A percentile compares a stretch with the other conserved stretches of the same genome.
Conservation (phyloP, 2,113 vertebrate species). For the Onychostoma macrolepis region DNA sequence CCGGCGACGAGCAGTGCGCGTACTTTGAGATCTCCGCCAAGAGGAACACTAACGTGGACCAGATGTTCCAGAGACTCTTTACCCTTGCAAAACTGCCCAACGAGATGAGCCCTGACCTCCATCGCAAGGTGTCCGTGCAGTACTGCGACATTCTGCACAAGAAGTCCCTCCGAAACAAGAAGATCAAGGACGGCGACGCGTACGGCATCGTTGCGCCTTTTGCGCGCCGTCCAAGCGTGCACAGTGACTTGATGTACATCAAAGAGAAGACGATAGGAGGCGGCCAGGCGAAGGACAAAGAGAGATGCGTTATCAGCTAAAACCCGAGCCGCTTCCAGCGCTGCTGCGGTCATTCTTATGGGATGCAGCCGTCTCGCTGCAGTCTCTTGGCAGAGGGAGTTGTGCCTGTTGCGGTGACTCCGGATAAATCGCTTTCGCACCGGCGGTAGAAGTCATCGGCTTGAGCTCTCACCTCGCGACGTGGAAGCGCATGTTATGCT, state of each 20-base stretch:
- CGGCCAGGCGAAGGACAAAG: conserved; percentile 87
- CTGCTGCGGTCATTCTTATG: neutral
- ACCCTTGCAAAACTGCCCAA: conserved; percentile 92
- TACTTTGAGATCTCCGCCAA: conserved; percentile 98
- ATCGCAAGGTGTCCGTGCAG: conserved; percentile 92
- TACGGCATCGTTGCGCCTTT: conserved; percentile 93
- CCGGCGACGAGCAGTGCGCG: conserved; percentile 86
- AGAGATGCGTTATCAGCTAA: conserved; percentile 93
- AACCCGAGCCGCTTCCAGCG: no score
- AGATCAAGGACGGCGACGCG: conserved; percentile 86
- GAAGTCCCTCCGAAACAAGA: conserved; percentile 85
- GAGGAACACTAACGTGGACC: conserved; percentile 92
- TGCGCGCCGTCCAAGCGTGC: conserved; percentile 92
- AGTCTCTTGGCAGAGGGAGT: neutral
- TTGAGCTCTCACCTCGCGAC: conserved; percentile 45
- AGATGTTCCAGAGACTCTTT: conserved; percentile 95
- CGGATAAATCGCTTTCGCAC: neutral
- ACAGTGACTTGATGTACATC: conserved; percentile 98
- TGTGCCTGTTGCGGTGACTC: conserved; percentile 9
- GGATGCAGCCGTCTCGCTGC: neutral
- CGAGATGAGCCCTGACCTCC: conserved; percentile 97
- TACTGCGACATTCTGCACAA: conserved; percentile 91
- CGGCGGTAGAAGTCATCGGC: conserved; percentile 21
- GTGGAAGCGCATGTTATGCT: conserved; percentile 39
- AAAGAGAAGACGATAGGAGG: conserved; percentile 89